These are phyloP conservation scores for Acropternis orthonyx DNA, from an alignment of 2,797 vertebrate species.

Conservation along the genomic window DNA sequence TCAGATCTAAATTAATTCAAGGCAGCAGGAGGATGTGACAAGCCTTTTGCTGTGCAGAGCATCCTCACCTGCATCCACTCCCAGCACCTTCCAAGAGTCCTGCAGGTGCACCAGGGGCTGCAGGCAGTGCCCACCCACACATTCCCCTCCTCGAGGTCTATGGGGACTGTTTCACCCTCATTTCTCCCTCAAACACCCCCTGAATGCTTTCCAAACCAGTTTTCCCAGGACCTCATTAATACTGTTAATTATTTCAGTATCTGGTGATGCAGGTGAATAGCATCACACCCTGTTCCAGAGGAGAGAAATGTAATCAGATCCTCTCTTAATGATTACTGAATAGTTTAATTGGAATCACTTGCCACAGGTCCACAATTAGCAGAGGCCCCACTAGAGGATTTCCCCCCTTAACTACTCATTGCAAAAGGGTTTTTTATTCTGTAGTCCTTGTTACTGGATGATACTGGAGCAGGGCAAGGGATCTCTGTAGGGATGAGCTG, in stretches of 20 bases:
- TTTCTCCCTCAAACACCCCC: background rate
- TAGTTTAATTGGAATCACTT: background rate
- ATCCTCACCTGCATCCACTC: background rate
- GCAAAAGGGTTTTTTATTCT: background rate
- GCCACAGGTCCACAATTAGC: background rate
- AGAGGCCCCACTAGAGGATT: background rate
- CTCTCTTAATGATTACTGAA: background rate
- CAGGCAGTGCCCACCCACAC: background rate
- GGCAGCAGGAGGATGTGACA: fast-evolving
- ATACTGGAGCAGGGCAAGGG: background rate
- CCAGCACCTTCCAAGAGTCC: background rate
- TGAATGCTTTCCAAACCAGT: fast-evolving
- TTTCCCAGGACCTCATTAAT: background rate
- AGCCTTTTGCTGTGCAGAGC: background rate
- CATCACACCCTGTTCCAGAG: background rate
- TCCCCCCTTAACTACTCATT: background rate
- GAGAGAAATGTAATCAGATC: background rate
- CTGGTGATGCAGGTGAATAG: background rate
- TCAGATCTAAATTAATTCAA: fast-evolving
- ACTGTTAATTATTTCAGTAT: fast-evolving
- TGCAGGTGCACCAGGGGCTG: background rate
- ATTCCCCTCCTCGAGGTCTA: fast-evolving
- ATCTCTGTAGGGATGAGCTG: background rate
- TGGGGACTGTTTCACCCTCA: fast-evolving
- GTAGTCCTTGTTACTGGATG: background rate